These are phyloP conservation scores for Vanessa cardui DNA, from an alignment of 2,888 invertebrate species.

Conservation along the genomic window DNA sequence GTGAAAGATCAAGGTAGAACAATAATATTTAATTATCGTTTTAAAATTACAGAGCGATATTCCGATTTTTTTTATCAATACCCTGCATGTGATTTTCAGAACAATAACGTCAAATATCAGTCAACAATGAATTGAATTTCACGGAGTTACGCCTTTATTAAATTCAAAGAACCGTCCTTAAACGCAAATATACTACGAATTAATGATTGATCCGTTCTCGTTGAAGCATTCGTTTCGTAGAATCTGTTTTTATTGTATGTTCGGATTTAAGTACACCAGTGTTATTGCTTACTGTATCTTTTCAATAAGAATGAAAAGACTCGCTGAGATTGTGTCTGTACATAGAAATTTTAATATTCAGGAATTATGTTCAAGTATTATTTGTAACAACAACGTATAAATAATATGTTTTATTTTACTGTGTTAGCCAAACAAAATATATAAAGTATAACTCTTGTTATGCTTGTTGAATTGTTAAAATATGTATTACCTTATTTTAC, in stretches of 20 bases:
- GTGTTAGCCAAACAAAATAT: no score
- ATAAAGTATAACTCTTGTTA: no score
- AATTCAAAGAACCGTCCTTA: conserved; percentile 25
- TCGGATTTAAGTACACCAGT: conserved; percentile 14
- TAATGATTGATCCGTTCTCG: conserved; percentile 20
- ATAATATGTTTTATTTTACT: background rate
- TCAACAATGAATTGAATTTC: conserved; percentile 27
- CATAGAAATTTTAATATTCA: conserved; percentile 23
- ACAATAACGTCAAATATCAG: conserved; percentile 22
- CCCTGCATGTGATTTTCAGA: conserved; percentile 28
- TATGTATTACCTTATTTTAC: no score
- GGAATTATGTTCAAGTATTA: conserved; percentile 4
- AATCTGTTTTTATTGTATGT: conserved; percentile 9
- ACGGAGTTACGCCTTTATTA: conserved; percentile 27
- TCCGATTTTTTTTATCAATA: conserved; percentile 22
- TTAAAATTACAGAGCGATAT: background rate
- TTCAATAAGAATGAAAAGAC: conserved; percentile 25
- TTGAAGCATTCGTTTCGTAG: conserved; percentile 15
- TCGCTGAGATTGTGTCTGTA: conserved; percentile 13
- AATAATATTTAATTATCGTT: background rate
- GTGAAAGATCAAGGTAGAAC: no score
- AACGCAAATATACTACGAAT: conserved; percentile 29
- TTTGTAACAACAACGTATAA: background rate
- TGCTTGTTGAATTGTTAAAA: no score
- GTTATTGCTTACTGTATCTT: conserved; percentile 22